Percentiles rank a stretch among this genome's conserved stretches.
These are phyloP conservation scores for Colossoma macropomum DNA, from an alignment of 2,113 vertebrate species.

Conservation along the genomic window DNA sequence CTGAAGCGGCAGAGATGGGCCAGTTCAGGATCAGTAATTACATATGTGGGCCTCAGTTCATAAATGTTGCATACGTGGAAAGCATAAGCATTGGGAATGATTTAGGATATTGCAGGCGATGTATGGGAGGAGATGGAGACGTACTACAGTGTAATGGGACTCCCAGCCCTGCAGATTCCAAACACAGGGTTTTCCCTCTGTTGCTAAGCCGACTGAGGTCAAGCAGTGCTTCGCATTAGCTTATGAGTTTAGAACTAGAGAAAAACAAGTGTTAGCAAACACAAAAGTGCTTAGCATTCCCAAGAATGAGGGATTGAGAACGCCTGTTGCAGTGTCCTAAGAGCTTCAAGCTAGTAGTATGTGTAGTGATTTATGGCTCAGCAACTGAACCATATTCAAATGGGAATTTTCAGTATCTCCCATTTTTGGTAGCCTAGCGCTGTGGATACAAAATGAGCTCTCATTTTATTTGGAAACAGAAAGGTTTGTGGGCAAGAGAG, in stretches of 20 bases:
- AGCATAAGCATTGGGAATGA: not conserved
- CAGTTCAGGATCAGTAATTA: slow-evolving; percentile 8
- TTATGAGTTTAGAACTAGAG: not conserved
- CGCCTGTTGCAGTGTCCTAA: not conserved
- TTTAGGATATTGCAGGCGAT: not conserved
- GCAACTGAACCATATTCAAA: not conserved
- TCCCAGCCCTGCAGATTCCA: not conserved
- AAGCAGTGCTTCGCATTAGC: not conserved
- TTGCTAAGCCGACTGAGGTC: not conserved
- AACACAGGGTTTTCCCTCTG: not conserved
- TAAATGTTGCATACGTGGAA: slow-evolving; percentile 24
- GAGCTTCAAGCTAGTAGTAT: not conserved
- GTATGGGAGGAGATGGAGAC: not conserved
- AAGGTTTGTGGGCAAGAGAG: not conserved
- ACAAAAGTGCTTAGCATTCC: not conserved
- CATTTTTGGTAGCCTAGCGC: not conserved
- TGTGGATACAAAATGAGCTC: not conserved
- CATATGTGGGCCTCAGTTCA: slow-evolving; percentile 5
- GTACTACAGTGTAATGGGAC: not conserved
- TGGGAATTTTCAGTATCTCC: not conserved
- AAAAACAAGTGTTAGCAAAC: not conserved
- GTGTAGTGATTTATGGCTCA: not conserved
- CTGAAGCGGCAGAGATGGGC: not conserved
- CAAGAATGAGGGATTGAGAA: not conserved
- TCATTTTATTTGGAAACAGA: slow-evolving; percentile 14